A percentile compares a stretch with the other conserved stretches of the same genome.
Conservation (phyloP, 2,113 vertebrate species). For the Turdus rufiventris region DNA sequence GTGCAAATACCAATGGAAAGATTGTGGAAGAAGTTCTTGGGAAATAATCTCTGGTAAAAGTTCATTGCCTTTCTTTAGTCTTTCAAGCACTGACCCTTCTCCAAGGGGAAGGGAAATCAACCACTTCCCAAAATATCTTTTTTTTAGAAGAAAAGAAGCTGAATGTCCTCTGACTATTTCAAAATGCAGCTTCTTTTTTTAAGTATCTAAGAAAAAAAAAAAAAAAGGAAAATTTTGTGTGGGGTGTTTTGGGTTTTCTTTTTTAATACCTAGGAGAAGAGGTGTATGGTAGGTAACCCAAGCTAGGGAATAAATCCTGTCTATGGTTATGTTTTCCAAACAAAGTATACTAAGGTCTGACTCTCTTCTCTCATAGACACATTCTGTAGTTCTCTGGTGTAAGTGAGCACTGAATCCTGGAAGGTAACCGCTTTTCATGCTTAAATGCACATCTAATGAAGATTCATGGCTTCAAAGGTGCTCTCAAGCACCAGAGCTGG, state of each 20-base stretch:
- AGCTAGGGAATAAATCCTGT: neutral
- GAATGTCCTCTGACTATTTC: neutral
- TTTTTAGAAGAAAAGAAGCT: neutral
- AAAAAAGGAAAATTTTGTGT: neutral
- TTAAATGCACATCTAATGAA: neutral
- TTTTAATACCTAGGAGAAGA: neutral
- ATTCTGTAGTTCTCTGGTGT: neutral
- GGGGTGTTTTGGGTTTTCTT: neutral
- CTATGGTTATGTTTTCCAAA: neutral
- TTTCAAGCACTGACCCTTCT: neutral
- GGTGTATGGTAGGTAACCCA: neutral
- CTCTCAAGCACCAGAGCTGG: neutral
- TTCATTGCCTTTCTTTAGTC: neutral
- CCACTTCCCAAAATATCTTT: neutral
- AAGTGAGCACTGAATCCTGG: neutral
- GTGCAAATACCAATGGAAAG: neutral
- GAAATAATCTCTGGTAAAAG: neutral
- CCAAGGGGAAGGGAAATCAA: neutral
- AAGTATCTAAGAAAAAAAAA: neutral
- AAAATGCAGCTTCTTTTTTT: neutral
- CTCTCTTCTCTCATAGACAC: neutral
- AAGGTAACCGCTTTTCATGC: neutral
- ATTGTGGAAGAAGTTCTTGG: accelerated
- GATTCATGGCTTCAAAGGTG: neutral
- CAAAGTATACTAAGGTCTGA: neutral